Evolutionary conservation across 2,113 vertebrate species (phyloP).

Genomic region (Mellivora capensis): DNA sequence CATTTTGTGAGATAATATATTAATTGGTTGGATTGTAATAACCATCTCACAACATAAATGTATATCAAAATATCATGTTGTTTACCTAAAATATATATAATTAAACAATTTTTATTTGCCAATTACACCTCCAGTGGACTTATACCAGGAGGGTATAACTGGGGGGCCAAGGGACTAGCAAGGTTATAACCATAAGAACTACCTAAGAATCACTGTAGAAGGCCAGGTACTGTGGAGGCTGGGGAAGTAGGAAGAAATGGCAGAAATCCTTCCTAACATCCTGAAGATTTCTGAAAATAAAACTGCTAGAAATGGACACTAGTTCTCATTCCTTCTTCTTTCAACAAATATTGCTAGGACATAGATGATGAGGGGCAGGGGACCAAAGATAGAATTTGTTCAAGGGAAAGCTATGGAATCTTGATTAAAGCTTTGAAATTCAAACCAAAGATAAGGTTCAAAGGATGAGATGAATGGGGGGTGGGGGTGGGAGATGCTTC

Average conservation of each 20-base stretch:
- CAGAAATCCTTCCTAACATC: neutral
- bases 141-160: no score
- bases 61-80: neutral
- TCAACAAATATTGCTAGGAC: neutral
- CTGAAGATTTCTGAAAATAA: neutral
- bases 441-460: neutral
- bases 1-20: neutral
- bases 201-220: neutral
- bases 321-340: neutral
- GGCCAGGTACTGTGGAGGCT: neutral
- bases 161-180: neutral
- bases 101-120: neutral
- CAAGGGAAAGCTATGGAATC: neutral
- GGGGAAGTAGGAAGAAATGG: neutral
- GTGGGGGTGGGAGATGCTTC: neutral
- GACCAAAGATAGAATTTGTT: neutral
- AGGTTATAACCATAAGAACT: neutral
- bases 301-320: neutral
- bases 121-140: neutral
- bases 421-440: constrained; percentile 16
- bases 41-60: neutral
- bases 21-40: neutral
- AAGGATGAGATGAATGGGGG: neutral
- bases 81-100: neutral
- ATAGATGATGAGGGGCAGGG: neutral